Conservation (phyloP, 2,797 vertebrate species). For the Darevskia nairensis region DNA sequence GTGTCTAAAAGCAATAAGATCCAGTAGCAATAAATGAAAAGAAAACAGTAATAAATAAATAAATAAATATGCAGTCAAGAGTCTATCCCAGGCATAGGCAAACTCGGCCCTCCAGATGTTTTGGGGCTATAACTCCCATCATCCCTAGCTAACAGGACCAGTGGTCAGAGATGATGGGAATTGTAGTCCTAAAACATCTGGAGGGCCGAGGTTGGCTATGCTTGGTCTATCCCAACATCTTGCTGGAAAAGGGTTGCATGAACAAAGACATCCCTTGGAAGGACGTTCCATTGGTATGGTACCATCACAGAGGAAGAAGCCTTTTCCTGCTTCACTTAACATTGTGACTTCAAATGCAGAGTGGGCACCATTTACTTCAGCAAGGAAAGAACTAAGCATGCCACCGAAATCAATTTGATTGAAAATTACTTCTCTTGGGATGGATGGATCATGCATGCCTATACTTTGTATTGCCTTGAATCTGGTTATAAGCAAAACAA, state of each 20-base stretch:
- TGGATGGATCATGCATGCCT: neutral
- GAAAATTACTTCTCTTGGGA: too few relatives aligned
- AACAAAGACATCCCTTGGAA: neutral
- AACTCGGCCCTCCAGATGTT: too few relatives aligned
- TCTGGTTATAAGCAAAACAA: conserved; percentile 4
- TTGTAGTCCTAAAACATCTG: too few relatives aligned
- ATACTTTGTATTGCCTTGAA: neutral
- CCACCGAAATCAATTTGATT: too few relatives aligned
- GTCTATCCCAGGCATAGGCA: too few relatives aligned
- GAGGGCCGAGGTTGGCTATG: too few relatives aligned
- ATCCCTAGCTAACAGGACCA: too few relatives aligned
- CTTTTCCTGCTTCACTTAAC: neutral
- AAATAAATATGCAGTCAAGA: neutral
- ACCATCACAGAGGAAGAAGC: neutral
- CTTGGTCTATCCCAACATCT: neutral
- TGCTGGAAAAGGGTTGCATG: neutral
- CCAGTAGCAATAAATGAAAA: neutral
- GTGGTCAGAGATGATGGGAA: too few relatives aligned
- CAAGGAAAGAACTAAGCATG: too few relatives aligned
- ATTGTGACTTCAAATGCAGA: neutral
- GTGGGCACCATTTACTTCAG: too few relatives aligned
- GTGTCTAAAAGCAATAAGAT: neutral
- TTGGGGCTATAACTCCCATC: too few relatives aligned
- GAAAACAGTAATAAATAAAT: neutral
- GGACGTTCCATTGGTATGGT: too few relatives aligned